Conservation (phyloP, 2,888 invertebrate genomes). For the Coleophora deauratella region DNA sequence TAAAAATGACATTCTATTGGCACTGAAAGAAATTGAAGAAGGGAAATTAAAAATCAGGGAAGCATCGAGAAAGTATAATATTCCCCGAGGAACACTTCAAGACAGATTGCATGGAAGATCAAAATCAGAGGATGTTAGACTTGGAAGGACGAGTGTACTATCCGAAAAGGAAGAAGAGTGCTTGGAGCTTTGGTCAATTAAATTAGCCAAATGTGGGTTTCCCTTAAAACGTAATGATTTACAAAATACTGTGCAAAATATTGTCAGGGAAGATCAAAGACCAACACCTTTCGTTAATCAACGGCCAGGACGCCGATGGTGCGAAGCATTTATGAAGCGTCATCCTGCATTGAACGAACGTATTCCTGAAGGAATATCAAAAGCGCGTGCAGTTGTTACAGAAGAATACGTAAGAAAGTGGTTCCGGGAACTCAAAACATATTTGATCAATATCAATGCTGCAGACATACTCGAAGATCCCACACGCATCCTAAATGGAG, state of each 20-base stretch:
- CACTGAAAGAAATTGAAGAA: too few species aligned
- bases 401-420: neutral
- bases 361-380: conserved; percentile 2
- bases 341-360: conserved; percentile 1
- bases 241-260: neutral
- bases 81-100: too few species aligned
- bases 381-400: conserved; percentile 1
- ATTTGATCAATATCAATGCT: neutral
- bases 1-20: too few species aligned
- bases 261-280: too few species aligned
- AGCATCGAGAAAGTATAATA: too few species aligned
- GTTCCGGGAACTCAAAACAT: too few species aligned
- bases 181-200: too few species aligned
- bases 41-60: too few species aligned
- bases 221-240: neutral
- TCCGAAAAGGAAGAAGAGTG: too few species aligned
- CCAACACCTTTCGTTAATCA: neutral
- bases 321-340: conserved; percentile 2
- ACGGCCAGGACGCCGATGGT: conserved; percentile 1
- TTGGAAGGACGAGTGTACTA: too few species aligned
- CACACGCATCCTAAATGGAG: conserved; percentile 15
- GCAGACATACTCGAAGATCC: conserved; percentile 1
- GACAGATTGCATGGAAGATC: too few species aligned
- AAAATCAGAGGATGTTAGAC: too few species aligned
- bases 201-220: neutral